Base-by-base conservation (phyloP, 1,140 invertebrate genomes). In the Drosophila biarmipes region DNA sequence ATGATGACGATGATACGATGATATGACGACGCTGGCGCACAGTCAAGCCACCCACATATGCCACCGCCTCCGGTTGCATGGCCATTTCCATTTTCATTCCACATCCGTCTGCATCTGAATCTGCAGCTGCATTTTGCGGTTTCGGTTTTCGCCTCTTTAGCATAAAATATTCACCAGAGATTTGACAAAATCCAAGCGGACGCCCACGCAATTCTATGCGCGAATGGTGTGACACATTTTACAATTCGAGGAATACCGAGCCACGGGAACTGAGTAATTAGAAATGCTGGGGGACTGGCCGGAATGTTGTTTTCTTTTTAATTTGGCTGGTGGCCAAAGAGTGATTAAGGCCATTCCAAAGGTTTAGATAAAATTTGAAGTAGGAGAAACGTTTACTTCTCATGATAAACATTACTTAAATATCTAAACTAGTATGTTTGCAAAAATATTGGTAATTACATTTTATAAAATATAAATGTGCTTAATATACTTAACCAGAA, bases 141-240 rank as follows among this genome's bases (percentile, higher is more conserved):
- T 73, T 87, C 74, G 55, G n/a, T 87, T 87, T 86, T 82, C 57
- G 81, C 74, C 52, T 67, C 49, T 78, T 68, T 49, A 61, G 81
- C 81, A 74, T 51, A 80, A 86, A 86, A 73, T 82, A 64, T 62
- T 57, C 62, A 31, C 52, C 38, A 55, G 63, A 54, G 58, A 80
- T 67, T 87, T 86, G 68, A 80, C 80, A 85, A 86, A 86, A 85
- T 80, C 58, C 81, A 66, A 40, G 67, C 74, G 52, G 38, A 78
- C 74, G 78, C 80, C 76, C 71, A 76, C 67, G 59, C 62, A 42
- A 61, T 74, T 71, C 63, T 51, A 49, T 38, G 35, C 38, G 29
- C 31, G 45, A 52, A 31, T 52, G 31, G 24, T 51, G 45, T 58
- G 67, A 54, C 67, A 73, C 56, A 73, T 62, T 73, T 62, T 54